These are phyloP conservation scores for Dione juno DNA, from an alignment of 2,888 invertebrate species.

Conservation along the genomic window DNA sequence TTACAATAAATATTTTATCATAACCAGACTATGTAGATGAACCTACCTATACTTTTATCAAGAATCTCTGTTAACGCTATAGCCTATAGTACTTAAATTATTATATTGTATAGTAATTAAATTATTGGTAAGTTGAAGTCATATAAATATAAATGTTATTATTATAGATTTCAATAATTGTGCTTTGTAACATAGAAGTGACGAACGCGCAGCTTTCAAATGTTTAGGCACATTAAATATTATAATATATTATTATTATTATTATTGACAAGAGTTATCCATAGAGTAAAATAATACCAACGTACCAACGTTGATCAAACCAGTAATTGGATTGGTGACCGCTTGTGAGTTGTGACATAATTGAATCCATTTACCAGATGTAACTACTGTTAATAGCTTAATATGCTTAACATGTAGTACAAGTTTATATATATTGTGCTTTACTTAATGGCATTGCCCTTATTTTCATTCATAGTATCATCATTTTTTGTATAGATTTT, in stretches of 20 bases:
- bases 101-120: no score
- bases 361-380: slow-evolving; percentile 28
- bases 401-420: slow-evolving; percentile 21
- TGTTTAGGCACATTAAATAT: not conserved
- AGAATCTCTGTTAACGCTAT: no score
- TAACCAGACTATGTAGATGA: no score
- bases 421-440: not conserved
- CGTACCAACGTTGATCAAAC: not conserved
- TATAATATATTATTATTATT: not conserved
- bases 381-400: slow-evolving; percentile 18
- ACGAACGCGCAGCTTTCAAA: no score
- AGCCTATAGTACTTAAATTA: no score
- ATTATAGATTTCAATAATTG: no score
- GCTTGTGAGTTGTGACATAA: slow-evolving; percentile 11
- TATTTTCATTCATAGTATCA: not conserved
- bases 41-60: no score
- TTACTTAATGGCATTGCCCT: slow-evolving; percentile 8
- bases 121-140: no score
- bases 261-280: not conserved
- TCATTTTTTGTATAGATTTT: not conserved
- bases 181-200: no score
- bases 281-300: slow-evolving; percentile 7
- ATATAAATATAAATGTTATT: no score
- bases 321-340: slow-evolving; percentile 28
- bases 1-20: no score